Evolutionary conservation across 2,113 vertebrate species (phyloP), one percentile per base, ranked within the genome.

Genomic region (Heterocephalus glaber): DNA sequence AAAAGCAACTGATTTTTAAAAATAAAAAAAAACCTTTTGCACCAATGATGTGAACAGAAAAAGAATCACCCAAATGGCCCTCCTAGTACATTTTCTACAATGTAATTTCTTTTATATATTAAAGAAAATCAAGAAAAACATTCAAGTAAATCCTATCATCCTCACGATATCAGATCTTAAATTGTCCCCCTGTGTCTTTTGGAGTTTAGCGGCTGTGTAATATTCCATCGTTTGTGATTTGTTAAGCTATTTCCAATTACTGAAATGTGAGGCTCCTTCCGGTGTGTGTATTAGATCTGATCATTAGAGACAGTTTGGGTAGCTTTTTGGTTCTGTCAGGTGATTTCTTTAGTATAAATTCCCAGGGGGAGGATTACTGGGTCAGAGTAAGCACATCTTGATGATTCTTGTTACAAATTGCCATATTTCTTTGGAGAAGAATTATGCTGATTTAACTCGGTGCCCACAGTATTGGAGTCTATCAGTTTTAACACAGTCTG

Each of bases 361-460:
- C 92, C 76, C 84, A 85, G 49, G 60, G 86, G 95, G 61, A 83
- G 89, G 66, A 93, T 95, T 84, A 81, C 80, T 93, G 68, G 95
- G 96, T 90, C 87, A 85, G 47, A 96, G 86, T 92, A 76, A 94
- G 96, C 56, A 44, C 76, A 61, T 96, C 93, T 95, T 92, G 77
- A 47, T 61, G 70, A 87, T 68, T 95, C 76, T 77, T 84, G 41
- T 90, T 94, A 87, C 76, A 92, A 65, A 35, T 77, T 66, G 54
- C 76, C 68, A n/a, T 89, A 65, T 93, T 95, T 96, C 95, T 94
- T 91, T 92, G 12, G 12, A 52, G 80, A 89, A 76, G 93, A 96
- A 89, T 95, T 93, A 95, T 52, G 84, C 92, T 93, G 87, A 52
- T 93, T 93, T 89, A 33, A 87, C 70, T 80, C n/a, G 41, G 20